Conservation (phyloP, 2,888 invertebrate genomes). For the Nomada flava region DNA sequence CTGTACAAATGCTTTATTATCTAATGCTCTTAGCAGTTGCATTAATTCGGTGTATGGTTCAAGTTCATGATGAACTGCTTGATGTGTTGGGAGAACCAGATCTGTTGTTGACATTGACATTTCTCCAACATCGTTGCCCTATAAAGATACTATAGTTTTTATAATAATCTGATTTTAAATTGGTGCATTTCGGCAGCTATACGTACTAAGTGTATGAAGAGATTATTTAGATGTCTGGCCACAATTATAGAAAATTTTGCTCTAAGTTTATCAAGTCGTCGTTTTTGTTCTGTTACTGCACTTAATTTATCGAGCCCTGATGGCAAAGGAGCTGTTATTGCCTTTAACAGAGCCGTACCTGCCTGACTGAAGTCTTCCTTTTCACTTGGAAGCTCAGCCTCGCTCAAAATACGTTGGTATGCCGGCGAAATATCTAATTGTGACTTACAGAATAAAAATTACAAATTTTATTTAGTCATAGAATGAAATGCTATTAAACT, state of each 20-base stretch:
- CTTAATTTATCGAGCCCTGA: slow-evolving; percentile 85
- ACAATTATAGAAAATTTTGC: slow-evolving; percentile 93
- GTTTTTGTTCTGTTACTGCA: slow-evolving; percentile 93
- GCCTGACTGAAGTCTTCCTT: slow-evolving; percentile 88
- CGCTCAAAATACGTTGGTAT: slow-evolving; percentile 89
- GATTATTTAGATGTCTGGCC: slow-evolving; percentile 96
- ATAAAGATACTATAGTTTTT: slow-evolving; percentile 33
- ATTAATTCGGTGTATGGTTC: slow-evolving; percentile 95
- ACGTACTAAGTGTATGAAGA: slow-evolving; percentile 94
- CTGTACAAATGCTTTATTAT: slow-evolving; percentile 92
- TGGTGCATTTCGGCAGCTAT: neutral
- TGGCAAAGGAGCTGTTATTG: slow-evolving; percentile 85
- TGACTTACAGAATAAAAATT: slow-evolving; percentile 83
- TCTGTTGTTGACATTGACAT: slow-evolving; percentile 84
- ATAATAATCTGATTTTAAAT: neutral
- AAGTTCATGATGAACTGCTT: slow-evolving; percentile 93
- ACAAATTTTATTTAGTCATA: slow-evolving; percentile 20
- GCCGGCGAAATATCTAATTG: slow-evolving; percentile 89
- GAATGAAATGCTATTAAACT: slow-evolving; percentile 16
- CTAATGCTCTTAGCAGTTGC: slow-evolving; percentile 96
- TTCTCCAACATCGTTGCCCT: slow-evolving; percentile 90
- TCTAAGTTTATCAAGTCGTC: slow-evolving; percentile 91
- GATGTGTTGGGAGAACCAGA: slow-evolving; percentile 90
- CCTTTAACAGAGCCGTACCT: slow-evolving; percentile 90
- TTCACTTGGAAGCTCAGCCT: slow-evolving; percentile 89